Percentiles rank a stretch among this genome's conserved stretches.
Evolutionary conservation across 2,888 invertebrate genomes (phyloP).

Genomic region (Cantharis nigra): DNA sequence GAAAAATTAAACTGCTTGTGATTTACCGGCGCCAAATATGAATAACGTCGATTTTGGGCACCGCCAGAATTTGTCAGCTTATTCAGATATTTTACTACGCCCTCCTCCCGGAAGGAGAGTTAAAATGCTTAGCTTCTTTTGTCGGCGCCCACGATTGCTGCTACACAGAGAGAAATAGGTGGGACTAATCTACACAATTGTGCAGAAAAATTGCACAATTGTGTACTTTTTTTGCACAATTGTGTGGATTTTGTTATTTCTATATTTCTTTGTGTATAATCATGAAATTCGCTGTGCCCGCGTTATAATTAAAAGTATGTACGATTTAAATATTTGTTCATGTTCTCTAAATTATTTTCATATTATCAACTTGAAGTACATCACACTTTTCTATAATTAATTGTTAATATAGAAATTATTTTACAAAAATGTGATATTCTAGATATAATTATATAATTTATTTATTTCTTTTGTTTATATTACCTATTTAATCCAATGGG

Average conservation of each 20-base stretch:
- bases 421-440: conserved; percentile 2
- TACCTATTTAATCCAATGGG: neutral
- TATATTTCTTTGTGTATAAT: neutral
- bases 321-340: neutral
- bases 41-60: neutral
- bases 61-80: neutral
- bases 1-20: neutral
- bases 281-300: neutral
- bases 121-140: neutral
- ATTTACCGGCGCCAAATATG: too few relatives aligned
- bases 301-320: neutral
- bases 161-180: neutral
- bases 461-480: neutral
- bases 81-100: neutral
- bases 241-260: too few relatives aligned
- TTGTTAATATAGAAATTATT: neutral
- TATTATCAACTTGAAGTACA: neutral
- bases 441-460: conserved; percentile 1
- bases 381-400: neutral
- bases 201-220: too few relatives aligned
- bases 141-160: neutral
- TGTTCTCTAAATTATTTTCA: neutral
- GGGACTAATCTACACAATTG: too few relatives aligned
- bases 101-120: neutral
- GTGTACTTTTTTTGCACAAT: too few relatives aligned